phyloP scores from a whole-genome alignment of 2,797 vertebrate species.

The Alfaro cultratus region DNA sequence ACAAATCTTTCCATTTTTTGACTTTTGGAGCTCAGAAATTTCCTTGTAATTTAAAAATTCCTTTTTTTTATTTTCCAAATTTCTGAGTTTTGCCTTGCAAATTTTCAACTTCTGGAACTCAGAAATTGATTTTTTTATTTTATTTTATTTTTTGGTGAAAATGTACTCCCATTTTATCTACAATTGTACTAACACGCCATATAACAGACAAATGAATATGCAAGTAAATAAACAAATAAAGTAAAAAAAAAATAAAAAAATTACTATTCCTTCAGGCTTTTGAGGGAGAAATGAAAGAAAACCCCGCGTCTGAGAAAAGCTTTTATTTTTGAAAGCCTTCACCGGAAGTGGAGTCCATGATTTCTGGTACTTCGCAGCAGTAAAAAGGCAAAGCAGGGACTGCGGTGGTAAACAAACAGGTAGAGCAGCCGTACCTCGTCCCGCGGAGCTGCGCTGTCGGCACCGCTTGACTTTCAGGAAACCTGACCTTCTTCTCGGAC shows the following conservation, averaged over 20 bases:
- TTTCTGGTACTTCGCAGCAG: accelerated
- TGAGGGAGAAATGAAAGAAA: not conserved
- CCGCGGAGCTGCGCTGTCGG: not conserved
- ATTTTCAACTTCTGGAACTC: too few species aligned
- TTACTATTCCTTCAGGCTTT: not conserved
- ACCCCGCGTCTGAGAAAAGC: not conserved
- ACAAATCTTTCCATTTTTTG: too few species aligned
- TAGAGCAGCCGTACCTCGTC: constrained; percentile 23
- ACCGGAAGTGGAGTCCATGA: not conserved
- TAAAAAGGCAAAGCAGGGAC: constrained; percentile 30
- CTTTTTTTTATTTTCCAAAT: too few species aligned
- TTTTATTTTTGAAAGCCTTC: constrained; percentile 20
- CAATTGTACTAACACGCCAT: too few species aligned
- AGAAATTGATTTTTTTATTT: too few species aligned
- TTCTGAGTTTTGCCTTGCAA: too few species aligned
- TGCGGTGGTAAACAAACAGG: constrained; percentile 77
- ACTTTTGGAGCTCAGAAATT: too few species aligned
- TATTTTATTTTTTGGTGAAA: too few species aligned
- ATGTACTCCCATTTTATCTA: too few species aligned
- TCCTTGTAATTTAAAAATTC: too few species aligned
- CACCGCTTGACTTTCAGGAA: constrained; percentile 1
- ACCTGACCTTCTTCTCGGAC: constrained; percentile 8
- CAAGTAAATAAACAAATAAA: too few species aligned
- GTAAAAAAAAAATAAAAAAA: not conserved
- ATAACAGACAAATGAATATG: too few species aligned